Evolutionary conservation across 2,113 vertebrate species (phyloP).

Genomic region (Aptenodytes patagonicus): DNA sequence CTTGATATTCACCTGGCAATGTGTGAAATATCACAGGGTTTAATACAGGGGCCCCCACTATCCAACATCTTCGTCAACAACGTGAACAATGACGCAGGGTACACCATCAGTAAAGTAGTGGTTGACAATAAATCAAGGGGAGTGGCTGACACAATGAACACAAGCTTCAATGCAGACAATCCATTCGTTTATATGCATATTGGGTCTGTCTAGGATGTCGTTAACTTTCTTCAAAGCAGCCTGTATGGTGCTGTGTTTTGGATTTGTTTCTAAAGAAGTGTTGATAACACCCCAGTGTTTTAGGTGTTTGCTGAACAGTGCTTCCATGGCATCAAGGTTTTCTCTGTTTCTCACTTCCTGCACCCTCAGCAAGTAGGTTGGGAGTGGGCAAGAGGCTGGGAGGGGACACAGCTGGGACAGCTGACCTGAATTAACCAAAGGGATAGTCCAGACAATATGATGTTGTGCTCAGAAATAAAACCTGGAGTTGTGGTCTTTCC

Average conservation of each 20-base stretch:
- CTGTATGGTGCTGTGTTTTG: neutral
- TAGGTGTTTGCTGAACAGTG: neutral
- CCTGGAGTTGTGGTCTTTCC: neutral
- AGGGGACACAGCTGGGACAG: neutral
- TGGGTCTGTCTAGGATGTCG: neutral
- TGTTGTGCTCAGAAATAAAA: neutral
- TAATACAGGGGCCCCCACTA: neutral
- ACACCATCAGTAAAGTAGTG: neutral
- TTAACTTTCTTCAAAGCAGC: neutral
- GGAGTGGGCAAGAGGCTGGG: neutral
- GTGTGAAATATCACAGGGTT: neutral
- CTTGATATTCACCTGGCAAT: neutral
- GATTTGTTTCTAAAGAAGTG: neutral
- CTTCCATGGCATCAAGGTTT: neutral
- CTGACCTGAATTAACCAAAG: neutral
- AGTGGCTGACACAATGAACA: neutral
- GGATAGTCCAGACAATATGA: neutral
- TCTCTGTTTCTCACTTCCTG: neutral
- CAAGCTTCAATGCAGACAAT: neutral
- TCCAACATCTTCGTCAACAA: neutral
- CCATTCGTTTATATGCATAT: rapidly evolving
- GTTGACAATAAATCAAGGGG: neutral
- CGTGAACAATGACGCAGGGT: neutral
- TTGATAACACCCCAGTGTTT: neutral
- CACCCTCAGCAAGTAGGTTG: neutral